These are phyloP conservation scores for Helarctos malayanus DNA, from an alignment of 2,797 vertebrate genomes.

Conservation along the genomic window DNA sequence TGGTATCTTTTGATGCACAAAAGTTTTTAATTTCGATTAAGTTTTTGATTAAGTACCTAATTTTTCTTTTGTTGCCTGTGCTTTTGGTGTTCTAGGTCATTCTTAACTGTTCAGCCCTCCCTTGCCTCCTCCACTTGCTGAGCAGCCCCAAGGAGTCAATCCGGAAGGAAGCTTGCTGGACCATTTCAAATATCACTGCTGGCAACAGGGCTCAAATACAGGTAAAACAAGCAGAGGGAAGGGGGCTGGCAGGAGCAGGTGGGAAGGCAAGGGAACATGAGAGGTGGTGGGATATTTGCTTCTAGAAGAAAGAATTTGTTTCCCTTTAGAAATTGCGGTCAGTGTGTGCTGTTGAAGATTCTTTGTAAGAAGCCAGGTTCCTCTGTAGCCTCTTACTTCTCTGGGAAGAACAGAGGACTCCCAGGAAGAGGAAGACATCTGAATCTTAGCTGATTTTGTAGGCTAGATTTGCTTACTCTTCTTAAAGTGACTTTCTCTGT, in stretches of 20 bases:
- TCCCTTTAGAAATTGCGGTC: conserved; percentile 9
- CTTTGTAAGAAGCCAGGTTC: neutral
- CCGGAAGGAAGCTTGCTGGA: conserved; percentile 99
- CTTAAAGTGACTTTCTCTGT: conserved; percentile 1
- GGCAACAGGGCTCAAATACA: conserved; percentile 98
- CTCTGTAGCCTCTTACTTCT: neutral
- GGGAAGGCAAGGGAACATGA: neutral
- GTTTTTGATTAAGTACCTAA: conserved; percentile 16
- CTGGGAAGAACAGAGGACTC: neutral
- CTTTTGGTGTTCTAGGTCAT: conserved; percentile 93
- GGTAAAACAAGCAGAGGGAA: conserved; percentile 85
- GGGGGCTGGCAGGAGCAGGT: neutral
- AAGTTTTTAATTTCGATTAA: conserved; percentile 16
- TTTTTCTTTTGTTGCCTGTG: conserved; percentile 59
- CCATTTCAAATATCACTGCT: conserved; percentile 99
- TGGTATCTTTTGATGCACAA: neutral
- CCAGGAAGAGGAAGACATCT: neutral
- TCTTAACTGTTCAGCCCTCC: conserved; percentile 98
- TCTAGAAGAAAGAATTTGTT: conserved; percentile 19
- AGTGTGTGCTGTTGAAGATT: neutral
- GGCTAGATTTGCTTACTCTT: conserved; percentile 39
- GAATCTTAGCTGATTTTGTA: conserved; percentile 23
- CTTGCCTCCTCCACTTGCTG: conserved; percentile 97
- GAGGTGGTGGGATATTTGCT: conserved; percentile 4
- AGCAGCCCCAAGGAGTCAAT: conserved; percentile 99